phyloP scores from a whole-genome alignment of 2,888 invertebrate genomes.

The Beris chalybata region DNA sequence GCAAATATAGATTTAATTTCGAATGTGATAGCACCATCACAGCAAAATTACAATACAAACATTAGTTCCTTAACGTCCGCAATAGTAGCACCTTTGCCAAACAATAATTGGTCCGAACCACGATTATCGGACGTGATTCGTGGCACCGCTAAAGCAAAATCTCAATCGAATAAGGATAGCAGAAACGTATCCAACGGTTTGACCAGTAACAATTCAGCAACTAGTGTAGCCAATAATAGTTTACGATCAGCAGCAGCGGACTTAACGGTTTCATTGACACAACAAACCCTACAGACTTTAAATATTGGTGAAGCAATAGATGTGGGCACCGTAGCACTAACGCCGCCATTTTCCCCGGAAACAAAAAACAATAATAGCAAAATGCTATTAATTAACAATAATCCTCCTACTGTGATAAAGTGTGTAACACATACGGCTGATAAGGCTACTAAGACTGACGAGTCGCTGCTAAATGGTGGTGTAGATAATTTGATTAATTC shows the following conservation, averaged over 20 bases:
- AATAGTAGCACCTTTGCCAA: constrained; percentile 50
- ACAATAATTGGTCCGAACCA: constrained; percentile 61
- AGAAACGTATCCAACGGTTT: constrained; percentile 28
- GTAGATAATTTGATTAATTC: constrained; percentile 45
- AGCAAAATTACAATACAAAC: constrained; percentile 25
- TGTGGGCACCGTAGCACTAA: constrained; percentile 58
- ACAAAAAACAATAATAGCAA: constrained; percentile 46
- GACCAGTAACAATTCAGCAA: constrained; percentile 4
- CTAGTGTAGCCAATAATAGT: constrained; percentile 20
- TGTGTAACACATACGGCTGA: constrained; percentile 62
- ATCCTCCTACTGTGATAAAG: constrained; percentile 57
- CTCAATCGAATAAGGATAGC: constrained; percentile 45
- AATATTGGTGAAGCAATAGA: constrained; percentile 42
- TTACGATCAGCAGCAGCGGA: constrained; percentile 31
- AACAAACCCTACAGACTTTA: constrained; percentile 38
- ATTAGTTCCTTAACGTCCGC: constrained; percentile 36
- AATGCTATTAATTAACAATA: constrained; percentile 46
- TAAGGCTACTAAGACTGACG: constrained; percentile 72
- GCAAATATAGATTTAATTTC: not conserved
- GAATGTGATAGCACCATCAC: constrained; percentile 13
- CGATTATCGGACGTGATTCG: constrained; percentile 80
- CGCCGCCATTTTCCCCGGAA: constrained; percentile 66
- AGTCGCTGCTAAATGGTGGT: constrained; percentile 48
- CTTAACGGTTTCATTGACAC: constrained; percentile 37
- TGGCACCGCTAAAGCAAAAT: constrained; percentile 63